Base-by-base conservation (phyloP, 2,113 vertebrate species). In the Hippopotamus amphibius region DNA sequence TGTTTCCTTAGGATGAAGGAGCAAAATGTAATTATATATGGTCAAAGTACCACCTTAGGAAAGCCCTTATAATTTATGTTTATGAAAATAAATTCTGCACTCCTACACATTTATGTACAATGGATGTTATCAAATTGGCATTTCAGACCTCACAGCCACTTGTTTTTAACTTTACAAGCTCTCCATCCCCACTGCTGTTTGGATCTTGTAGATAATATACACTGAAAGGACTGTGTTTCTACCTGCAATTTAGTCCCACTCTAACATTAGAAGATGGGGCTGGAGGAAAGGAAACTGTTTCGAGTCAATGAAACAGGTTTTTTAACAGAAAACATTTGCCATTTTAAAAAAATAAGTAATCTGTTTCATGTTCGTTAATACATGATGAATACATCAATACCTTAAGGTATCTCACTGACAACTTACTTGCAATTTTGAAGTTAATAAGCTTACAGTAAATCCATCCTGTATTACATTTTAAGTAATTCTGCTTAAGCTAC, bases 361-460 rank as follows among this genome's bases (percentile, higher is more conserved):
- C 55, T 63, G 6, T 69, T 79, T 92, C 17, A 46, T n/a, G 14
- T 53, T 96, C 59, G 84, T 69, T 41, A 57, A 17, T n/a, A 53
- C 17, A 33, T n/a, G 74, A 77, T 77, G 74, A 77, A 33, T 33
- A 53, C 30, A 53, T 77, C 28, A 79, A 79, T n/a, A 79, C 22
- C 6, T 61, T 79, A 69, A 85, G 14, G 28, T 80, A 84, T 80
- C 91, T 95, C 88, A 92, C 55, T 82, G 95, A 81, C 17, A 94
- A 37, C 21, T 81, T 72, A 37, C 28, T 94, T 96, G 50, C n/a
- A 71, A 77, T 88, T 93, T 92, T 92, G 37, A 94, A 89, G 72
- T 71, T 81, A 93, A 76, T 72, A 57, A 61, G 33, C 9, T 63
- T 77, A 71, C 2, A 74, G 24, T 63, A 80, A 96, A 65, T 69